Percentiles rank a stretch among this genome's conserved stretches.
Conservation (phyloP, 2,888 invertebrate genomes). For the Noctua janthe region DNA sequence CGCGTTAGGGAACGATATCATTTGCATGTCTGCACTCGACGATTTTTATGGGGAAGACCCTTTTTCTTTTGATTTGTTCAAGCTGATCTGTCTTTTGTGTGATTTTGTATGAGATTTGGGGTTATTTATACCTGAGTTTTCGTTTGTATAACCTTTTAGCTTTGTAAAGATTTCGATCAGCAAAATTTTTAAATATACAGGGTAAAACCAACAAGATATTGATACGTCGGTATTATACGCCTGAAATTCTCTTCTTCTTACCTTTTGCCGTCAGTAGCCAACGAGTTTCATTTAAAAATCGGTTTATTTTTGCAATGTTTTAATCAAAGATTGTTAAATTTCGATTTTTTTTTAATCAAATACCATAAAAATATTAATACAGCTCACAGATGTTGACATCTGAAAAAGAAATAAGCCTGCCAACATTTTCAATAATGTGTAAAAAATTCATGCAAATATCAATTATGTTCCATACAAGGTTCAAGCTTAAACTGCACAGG, state of each 20-base stretch:
- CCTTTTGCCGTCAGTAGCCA: neutral
- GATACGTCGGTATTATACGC: neutral
- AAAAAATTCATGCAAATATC: neutral
- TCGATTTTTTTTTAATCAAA: neutral
- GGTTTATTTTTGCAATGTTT: neutral
- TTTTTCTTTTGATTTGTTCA: constrained; percentile 50
- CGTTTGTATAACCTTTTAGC: neutral
- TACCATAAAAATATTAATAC: constrained; percentile 7
- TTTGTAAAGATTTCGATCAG: neutral
- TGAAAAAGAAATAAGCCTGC: neutral
- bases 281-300: neutral
- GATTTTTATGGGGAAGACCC: constrained; percentile 51
- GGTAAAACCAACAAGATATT: too few species aligned
- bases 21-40: constrained; percentile 61
- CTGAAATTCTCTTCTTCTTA: neutral
- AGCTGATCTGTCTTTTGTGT: constrained; percentile 28
- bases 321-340: neutral
- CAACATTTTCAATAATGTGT: neutral
- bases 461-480: neutral
- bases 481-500: neutral
- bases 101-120: neutral
- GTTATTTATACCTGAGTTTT: neutral
- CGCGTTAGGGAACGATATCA: constrained; percentile 57
- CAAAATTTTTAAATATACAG: neutral
- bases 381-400: constrained; percentile 1